Percentiles rank a stretch among this genome's conserved stretches.
phyloP scores from a whole-genome alignment of 1,140 invertebrate genomes.

The Platyscapa corneri region DNA sequence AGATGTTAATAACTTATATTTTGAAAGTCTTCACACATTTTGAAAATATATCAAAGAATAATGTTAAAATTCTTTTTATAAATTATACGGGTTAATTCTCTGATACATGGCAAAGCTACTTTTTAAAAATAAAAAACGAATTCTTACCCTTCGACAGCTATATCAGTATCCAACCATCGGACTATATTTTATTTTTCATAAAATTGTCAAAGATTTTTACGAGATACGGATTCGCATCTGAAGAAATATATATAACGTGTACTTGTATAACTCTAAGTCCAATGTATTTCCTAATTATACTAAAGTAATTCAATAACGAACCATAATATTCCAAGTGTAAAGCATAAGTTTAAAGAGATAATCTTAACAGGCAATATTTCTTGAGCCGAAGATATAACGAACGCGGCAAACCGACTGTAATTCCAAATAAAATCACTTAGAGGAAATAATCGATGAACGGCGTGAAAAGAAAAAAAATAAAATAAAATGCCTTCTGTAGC shows the following conservation, averaged over 20 bases:
- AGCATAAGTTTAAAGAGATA: neutral
- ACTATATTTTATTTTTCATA: too few relatives aligned
- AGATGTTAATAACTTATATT: too few relatives aligned
- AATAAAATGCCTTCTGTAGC: neutral
- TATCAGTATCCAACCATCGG: too few relatives aligned
- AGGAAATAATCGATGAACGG: neutral
- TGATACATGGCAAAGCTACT: too few relatives aligned
- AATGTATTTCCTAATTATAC: neutral
- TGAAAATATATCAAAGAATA: too few relatives aligned
- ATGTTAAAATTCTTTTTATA: too few relatives aligned
- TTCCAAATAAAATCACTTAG: neutral
- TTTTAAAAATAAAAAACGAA: too few relatives aligned
- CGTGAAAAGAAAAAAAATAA: neutral
- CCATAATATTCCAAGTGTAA: neutral
- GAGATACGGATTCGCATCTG: too few relatives aligned
- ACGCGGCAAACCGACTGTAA: neutral
- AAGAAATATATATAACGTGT: neutral
- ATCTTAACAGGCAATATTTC: neutral
- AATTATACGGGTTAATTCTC: too few relatives aligned
- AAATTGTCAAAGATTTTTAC: too few relatives aligned
- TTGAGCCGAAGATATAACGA: neutral
- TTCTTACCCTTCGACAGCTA: too few relatives aligned
- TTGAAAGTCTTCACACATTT: too few relatives aligned
- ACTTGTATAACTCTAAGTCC: neutral
- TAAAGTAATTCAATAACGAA: conserved; percentile 9